Evolutionary conservation across 2,797 vertebrate genomes (phyloP).

Genomic region (Eutrigla gurnardus): DNA sequence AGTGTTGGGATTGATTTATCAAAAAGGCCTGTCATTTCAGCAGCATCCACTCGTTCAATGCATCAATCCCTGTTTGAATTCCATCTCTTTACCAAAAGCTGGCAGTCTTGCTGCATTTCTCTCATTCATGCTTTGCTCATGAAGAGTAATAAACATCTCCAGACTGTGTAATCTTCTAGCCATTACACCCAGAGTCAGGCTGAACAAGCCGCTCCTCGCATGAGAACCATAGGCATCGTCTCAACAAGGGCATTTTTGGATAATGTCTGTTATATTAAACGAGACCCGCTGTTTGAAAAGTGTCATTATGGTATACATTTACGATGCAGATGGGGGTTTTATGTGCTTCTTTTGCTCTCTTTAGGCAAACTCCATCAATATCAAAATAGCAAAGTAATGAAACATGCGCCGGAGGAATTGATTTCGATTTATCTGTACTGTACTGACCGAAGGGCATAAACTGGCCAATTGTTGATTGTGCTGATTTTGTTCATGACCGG

Average conservation of each 20-base stretch:
- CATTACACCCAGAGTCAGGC: slow-evolving; percentile 52
- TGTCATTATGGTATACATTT: slow-evolving; percentile 60
- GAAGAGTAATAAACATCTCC: slow-evolving; percentile 60
- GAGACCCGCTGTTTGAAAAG: slow-evolving; percentile 57
- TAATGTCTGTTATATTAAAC: slow-evolving; percentile 63
- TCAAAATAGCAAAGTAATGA: slow-evolving; percentile 32
- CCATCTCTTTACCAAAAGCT: slow-evolving; percentile 56
- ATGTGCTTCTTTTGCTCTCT: slow-evolving; percentile 26
- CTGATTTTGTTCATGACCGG: slow-evolving; percentile 45
- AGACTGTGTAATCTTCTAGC: slow-evolving; percentile 59
- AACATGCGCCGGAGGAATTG: slow-evolving; percentile 4
- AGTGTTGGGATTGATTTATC: slow-evolving; percentile 42
- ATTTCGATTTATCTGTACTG: slow-evolving; percentile 21
- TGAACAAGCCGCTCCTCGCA: slow-evolving; percentile 57
- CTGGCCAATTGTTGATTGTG: slow-evolving; percentile 42
- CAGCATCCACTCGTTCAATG: slow-evolving; percentile 44
- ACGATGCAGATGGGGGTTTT: slow-evolving; percentile 38
- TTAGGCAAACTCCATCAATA: slow-evolving; percentile 43
- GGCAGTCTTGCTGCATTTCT: slow-evolving; percentile 33
- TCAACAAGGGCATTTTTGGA: slow-evolving; percentile 62
- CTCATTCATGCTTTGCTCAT: slow-evolving; percentile 61
- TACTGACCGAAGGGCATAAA: slow-evolving; percentile 26
- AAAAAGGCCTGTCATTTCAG: slow-evolving; percentile 27
- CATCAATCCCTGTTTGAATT: slow-evolving; percentile 44
- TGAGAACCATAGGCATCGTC: slow-evolving; percentile 46